Base-by-base conservation (phyloP, 2,797 vertebrate species). In the Siniperca undulata region DNA sequence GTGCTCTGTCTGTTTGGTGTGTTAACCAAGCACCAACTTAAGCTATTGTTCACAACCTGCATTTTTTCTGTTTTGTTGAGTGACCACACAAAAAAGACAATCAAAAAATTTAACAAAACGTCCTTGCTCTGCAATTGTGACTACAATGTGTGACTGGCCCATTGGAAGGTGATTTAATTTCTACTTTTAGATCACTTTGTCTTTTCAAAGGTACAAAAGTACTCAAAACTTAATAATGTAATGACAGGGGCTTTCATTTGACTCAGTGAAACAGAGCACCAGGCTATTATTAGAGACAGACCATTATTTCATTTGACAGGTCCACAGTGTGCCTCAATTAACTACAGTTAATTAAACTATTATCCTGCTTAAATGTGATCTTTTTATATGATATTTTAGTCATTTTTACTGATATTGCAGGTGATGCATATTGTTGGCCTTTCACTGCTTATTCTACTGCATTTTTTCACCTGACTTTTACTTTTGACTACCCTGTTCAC, bases 291-390 rank as follows among this genome's bases (percentile, higher is more conserved):
- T 86, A 82, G 82, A 71, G 64, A 60, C 60, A 72, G 64, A 9
- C 12, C 58, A 77, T 89, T 83, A 82, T 86, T 90, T 87, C 20
- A 75, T 81, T 62, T 81, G 85, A 40, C 87, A 82, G 69, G 14
- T 86, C 61, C 74, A 59, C 82, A 69, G 38, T 70, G 65, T 20
- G 75, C 42, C 70, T 82, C 60, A 87, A 76, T 89, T 85, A 86
- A 70, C 65, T 65, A 5, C 76, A 3, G 36, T 61, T 85, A 81
- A 82, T 89, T 79, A 83, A 83, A 82, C 22, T 68, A 22, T 56
- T 74, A 58, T 46, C 30, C 19, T 71, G 38, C 67, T 73, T 82
- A 38, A 80, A 71, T 71, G 10, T 64, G 36, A 78, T 77, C 34
- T 65, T 71, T 80, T 71, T 42, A 48, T 46, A 50, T 20, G 1